Evolutionary conservation across 2,797 vertebrate genomes (phyloP).

Genomic region (Gallirallus australis): DNA sequence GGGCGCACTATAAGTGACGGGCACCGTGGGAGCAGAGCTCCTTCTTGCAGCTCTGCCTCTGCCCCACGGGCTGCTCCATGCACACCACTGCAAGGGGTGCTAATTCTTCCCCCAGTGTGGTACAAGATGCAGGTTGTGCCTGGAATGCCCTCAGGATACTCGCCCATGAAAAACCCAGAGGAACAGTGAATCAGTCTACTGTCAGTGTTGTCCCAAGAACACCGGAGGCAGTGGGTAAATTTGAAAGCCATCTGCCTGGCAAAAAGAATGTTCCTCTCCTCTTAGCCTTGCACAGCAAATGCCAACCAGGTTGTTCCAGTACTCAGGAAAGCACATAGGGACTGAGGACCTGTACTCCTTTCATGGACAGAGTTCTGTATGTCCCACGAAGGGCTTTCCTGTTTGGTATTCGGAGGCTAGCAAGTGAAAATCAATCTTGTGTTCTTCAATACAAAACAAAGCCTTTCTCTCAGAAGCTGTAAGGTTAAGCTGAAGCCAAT

Average conservation of each 20-base stretch:
- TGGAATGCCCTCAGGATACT: background rate
- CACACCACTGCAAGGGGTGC: accelerated
- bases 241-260: background rate
- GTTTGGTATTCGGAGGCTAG: background rate
- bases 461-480: background rate
- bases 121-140: background rate
- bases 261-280: background rate
- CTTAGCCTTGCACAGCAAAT: accelerated
- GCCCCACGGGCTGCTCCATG: background rate
- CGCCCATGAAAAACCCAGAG: background rate
- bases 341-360: background rate
- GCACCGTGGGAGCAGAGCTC: background rate
- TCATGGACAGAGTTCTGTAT: background rate
- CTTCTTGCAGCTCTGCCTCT: background rate
- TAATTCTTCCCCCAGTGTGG: accelerated
- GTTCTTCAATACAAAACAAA: background rate
- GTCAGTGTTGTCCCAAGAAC: background rate
- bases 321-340: background rate
- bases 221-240: background rate
- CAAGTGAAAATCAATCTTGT: background rate
- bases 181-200: background rate
- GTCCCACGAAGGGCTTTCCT: background rate
- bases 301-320: background rate
- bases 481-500: background rate
- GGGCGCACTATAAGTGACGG: too few relatives aligned